Percentiles rank a stretch among this genome's conserved stretches.
Evolutionary conservation across 2,888 invertebrate species (phyloP).

Genomic region (Tiliacea aurago): DNA sequence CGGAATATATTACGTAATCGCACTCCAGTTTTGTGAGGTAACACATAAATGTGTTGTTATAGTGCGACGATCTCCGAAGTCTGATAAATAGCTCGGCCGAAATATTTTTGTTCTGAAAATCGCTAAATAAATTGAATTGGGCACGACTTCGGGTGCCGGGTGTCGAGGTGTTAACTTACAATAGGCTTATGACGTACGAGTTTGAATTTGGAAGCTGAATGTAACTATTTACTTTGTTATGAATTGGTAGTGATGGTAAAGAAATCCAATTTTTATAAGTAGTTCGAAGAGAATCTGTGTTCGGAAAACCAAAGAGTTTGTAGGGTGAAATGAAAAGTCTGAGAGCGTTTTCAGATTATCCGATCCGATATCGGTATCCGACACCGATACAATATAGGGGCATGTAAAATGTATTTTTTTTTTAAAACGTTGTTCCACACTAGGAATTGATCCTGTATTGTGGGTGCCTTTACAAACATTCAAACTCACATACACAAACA

Average conservation of each 20-base stretch:
- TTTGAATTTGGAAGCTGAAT: conserved; percentile 57
- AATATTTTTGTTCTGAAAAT: conserved; percentile 84
- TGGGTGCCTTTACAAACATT: too few species aligned
- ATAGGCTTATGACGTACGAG: conserved; percentile 70
- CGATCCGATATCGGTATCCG: too few species aligned
- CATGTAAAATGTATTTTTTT: too few species aligned
- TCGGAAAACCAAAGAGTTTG: background rate
- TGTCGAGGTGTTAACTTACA: conserved; percentile 74
- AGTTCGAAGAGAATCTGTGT: background rate
- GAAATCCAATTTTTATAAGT: conserved; percentile 30
- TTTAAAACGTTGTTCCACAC: too few species aligned
- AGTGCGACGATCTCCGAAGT: conserved; percentile 80
- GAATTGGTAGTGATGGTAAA: conserved; percentile 41
- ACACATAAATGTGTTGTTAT: conserved; percentile 83
- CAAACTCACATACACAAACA: too few species aligned
- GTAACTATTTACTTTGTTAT: conserved; percentile 35
- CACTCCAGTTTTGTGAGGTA: conserved; percentile 82
- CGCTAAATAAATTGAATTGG: conserved; percentile 85
- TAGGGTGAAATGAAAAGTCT: too few species aligned
- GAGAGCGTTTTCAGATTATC: too few species aligned
- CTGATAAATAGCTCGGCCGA: conserved; percentile 84
- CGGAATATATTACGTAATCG: conserved; percentile 88
- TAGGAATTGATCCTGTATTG: too few species aligned
- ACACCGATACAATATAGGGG: too few species aligned
- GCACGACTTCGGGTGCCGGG: conserved; percentile 65